These are phyloP conservation scores for Ichneumon xanthorius DNA, from an alignment of 2,888 invertebrate species.

Conservation along the genomic window DNA sequence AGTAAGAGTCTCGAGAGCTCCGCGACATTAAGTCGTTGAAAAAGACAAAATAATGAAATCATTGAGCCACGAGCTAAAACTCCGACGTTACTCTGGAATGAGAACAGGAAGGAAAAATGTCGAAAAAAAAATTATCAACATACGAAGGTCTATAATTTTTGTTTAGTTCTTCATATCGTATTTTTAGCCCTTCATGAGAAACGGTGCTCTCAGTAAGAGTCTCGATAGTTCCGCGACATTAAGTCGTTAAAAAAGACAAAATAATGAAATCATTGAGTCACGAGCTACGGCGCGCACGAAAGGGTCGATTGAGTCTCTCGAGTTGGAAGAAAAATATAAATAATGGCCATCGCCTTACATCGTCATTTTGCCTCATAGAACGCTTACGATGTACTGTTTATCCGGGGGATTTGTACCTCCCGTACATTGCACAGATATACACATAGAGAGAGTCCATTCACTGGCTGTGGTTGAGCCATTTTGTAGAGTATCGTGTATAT, in stretches of 20 bases:
- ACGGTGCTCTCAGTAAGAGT: too few species aligned
- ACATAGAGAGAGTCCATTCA: constrained; percentile 35
- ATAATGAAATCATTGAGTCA: not conserved
- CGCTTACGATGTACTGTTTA: constrained; percentile 49
- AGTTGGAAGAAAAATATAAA: not conserved
- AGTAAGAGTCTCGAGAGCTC: too few species aligned
- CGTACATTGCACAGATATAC: not conserved
- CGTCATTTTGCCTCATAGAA: constrained; percentile 48
- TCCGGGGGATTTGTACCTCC: not conserved
- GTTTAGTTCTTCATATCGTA: too few species aligned
- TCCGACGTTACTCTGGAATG: too few species aligned
- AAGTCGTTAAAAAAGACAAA: not conserved
- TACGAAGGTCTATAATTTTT: too few species aligned
- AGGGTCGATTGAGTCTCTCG: not conserved
- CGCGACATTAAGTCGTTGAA: not conserved
- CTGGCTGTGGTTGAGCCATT: constrained; percentile 16
- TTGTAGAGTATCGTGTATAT: not conserved
- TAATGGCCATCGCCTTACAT: constrained; percentile 38
- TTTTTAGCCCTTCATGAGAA: too few species aligned
- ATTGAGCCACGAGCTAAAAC: not conserved
- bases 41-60: not conserved
- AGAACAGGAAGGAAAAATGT: too few species aligned
- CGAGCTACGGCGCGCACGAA: too few species aligned
- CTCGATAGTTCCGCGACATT: too few species aligned
- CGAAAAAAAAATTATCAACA: too few species aligned